These are phyloP conservation scores for Rhineura floridana DNA, from an alignment of 2,113 vertebrate species.

Conservation along the genomic window DNA sequence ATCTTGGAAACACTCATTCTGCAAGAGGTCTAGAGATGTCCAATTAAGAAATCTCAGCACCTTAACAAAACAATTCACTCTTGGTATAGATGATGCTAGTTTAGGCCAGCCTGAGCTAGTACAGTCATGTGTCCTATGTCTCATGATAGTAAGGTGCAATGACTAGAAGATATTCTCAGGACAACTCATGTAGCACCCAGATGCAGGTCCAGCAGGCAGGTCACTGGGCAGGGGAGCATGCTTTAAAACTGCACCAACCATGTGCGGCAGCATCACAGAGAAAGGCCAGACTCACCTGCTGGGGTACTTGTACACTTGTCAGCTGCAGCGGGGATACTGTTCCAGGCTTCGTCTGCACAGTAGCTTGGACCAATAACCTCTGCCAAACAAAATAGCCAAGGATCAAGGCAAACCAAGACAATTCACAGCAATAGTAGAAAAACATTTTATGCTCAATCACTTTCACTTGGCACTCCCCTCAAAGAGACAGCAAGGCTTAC, in stretches of 20 bases:
- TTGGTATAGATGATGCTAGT: not conserved
- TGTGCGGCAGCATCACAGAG: not conserved
- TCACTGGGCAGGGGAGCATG: not conserved
- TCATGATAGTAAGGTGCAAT: not conserved
- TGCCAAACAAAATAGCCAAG: constrained; percentile 24
- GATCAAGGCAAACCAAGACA: not conserved
- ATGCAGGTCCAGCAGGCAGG: not conserved
- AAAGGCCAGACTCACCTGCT: constrained; percentile 66
- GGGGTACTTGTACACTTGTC: constrained; percentile 70
- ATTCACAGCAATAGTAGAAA: not conserved
- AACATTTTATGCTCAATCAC: not conserved
- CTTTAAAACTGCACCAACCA: not conserved
- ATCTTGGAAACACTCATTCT: not conserved
- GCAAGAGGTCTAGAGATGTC: not conserved
- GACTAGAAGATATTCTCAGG: not conserved
- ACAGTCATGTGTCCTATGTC: not conserved
- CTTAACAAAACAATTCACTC: not conserved
- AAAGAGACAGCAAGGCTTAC: not conserved
- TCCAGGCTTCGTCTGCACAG: constrained; percentile 70
- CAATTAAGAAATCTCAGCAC: not conserved
- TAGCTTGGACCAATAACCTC: constrained; percentile 75
- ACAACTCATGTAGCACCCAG: not conserved
- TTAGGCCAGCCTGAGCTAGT: not conserved
- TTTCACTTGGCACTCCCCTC: too few relatives aligned
- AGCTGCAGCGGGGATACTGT: constrained; percentile 75